These are phyloP conservation scores for Sterrhoptilus dennistouni DNA, from an alignment of 2,113 vertebrate species.

Conservation along the genomic window DNA sequence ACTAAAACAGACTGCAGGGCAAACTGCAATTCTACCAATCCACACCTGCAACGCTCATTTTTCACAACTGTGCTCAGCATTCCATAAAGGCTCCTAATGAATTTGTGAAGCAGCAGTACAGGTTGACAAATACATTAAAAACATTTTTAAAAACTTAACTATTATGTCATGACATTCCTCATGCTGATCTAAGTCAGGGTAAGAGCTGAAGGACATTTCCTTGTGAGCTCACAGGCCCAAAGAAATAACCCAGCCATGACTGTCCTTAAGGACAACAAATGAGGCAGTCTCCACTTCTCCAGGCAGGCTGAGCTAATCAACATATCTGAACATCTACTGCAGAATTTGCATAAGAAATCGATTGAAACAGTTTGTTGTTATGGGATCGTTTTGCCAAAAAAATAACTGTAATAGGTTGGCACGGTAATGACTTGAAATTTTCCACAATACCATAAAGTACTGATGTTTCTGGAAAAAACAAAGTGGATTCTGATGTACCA, in stretches of 20 bases:
- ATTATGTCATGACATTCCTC: not conserved
- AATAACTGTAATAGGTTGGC: not conserved
- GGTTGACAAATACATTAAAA: not conserved
- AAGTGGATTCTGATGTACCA: not conserved
- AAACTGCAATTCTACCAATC: not conserved
- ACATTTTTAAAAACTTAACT: rapidly evolving
- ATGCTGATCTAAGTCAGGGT: not conserved
- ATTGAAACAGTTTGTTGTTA: not conserved
- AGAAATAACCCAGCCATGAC: not conserved
- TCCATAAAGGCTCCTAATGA: not conserved
- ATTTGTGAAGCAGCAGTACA: not conserved
- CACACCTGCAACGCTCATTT: not conserved
- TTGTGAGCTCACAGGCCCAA: not conserved
- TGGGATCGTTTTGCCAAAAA: not conserved
- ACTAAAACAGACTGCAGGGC: not conserved
- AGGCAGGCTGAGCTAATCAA: not conserved
- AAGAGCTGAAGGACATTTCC: not conserved
- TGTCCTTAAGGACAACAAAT: not conserved
- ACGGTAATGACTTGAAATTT: not conserved
- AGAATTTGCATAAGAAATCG: not conserved
- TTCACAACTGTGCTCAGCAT: rapidly evolving
- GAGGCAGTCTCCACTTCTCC: not conserved
- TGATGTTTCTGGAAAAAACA: not conserved
- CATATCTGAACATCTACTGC: not conserved
- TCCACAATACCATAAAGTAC: not conserved